Base-by-base conservation (phyloP, 2,113 vertebrate species). In the Silurus asotus region DNA sequence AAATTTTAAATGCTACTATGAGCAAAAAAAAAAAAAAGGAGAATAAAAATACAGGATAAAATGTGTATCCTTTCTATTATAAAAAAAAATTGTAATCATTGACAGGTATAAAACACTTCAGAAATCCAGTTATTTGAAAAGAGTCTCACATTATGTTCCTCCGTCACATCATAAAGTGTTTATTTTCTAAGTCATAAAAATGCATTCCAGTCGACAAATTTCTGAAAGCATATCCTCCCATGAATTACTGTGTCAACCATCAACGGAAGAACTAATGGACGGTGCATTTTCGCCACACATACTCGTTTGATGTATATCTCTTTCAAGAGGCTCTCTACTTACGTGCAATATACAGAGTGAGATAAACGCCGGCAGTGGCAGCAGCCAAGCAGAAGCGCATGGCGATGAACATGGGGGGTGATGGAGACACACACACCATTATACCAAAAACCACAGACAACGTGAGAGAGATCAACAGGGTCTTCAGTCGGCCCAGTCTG, bases 331-430 rank as follows among this genome's bases (percentile, higher is more conserved):
- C 11, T 20, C 64, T 58, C 10, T 86, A 96, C 96, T 97, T 91
- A 97, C 96, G 96, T 86, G 93, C 94, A 89, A 97, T 90, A 89
- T 97, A 97, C 62, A 97, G 94, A 0, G 92, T 94, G 82, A 97
- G 95, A 92, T 96, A 95, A 88, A 96, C 94, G 3, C 96, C 96
- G 0, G 95, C 95, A 6, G 95, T 95, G 17, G 95, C 92, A 0
- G 95, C 95, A 4, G 96, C 96, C 92, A 97, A 91, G 84, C 95
- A 96, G 92, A 97, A 96, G 19, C 96, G 95, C 87, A 96, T 96
- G 86, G 95, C 90, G 76, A 96, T 96, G 91, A 97, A 96, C 61
- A 96, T 90, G 1, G 96, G 93, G 20, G 96, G 95, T 48, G 95
- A 95, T 0, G 96, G 94, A 0, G 96, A 95, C 51, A 97, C 95